Evolutionary conservation across 2,113 vertebrate species (phyloP).

Genomic region (Irena cyanogastra): DNA sequence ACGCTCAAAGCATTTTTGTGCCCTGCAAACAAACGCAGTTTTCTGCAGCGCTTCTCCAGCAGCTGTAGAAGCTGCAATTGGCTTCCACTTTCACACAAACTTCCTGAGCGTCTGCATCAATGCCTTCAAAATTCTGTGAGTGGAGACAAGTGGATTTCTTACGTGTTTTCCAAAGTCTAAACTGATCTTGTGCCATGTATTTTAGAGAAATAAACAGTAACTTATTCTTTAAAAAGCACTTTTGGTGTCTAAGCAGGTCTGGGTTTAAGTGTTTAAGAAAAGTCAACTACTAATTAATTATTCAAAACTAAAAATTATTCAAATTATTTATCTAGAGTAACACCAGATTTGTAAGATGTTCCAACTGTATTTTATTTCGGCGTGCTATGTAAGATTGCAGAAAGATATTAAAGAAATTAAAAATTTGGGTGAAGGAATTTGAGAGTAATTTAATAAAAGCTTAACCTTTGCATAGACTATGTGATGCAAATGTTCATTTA

Average conservation of each 20-base stretch:
- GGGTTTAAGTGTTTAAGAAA: not conserved
- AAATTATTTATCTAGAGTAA: not conserved
- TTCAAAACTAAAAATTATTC: too few species aligned
- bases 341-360: not conserved
- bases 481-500: not conserved
- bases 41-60: not conserved
- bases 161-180: not conserved
- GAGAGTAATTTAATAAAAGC: not conserved
- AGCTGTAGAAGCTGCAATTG: not conserved
- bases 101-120: not conserved
- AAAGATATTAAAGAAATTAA: not conserved
- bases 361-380: not conserved
- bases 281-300: not conserved
- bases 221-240: fast-evolving
- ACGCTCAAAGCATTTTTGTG: fast-evolving
- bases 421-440: not conserved
- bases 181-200: not conserved
- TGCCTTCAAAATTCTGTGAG: not conserved
- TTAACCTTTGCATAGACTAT: not conserved
- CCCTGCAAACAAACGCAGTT: not conserved
- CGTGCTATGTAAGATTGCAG: not conserved
- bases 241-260: not conserved
- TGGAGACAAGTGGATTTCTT: not conserved
- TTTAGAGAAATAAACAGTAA: not conserved
- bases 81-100: not conserved